Base-by-base conservation (phyloP, 2,797 vertebrate species). In the Sphenopsis melanotis region DNA sequence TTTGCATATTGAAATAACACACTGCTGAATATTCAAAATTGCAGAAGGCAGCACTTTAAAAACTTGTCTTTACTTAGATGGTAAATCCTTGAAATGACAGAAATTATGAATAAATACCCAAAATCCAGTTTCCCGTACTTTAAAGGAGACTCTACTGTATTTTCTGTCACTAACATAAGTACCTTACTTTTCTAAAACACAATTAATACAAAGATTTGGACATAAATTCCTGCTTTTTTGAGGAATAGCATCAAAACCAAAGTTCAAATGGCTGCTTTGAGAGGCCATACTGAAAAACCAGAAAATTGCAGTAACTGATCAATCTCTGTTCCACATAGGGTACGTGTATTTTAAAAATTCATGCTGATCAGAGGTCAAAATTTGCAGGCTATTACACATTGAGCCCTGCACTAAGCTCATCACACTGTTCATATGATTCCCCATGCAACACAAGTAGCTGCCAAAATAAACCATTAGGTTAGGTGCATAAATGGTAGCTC, bases 401-500 rank as follows among this genome's bases (percentile, higher is more conserved):
- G 68, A 80, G 1, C 11, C 11, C 64, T 70, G 12, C 41, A 65
- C 18, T 56, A 74, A 18, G 36, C 36, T 75, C 24, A 71, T 42
- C 57, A 68, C 46, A 78, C 27, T 46, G 34, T 16, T 70, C 34
- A 68, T 37, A 2, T 12, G 70, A 86, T 66, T 78, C 36, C 36
- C 63, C 17, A 15, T 39, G 55, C 65, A 94, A 75, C 6, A 2
- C 37, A 70, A 81, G 34, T 65, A 61, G 63, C 61, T 78, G 60
- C n/a, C n/a, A 74, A 49, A 36, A 64, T 3, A 70, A 89, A n/a
- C 32, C 44, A 60, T 80, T 70, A 81, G 21, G 26, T 52, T 50
- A 86, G 93, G 61, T 82, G 83, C 55, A 86, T 44, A 76, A 91
- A 94, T 49, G 69, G 65, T 32, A 91, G 65, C 77, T 82, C 83